Evolutionary conservation across 1,140 invertebrate species (phyloP).

Genomic region (Asobara japonica): DNA sequence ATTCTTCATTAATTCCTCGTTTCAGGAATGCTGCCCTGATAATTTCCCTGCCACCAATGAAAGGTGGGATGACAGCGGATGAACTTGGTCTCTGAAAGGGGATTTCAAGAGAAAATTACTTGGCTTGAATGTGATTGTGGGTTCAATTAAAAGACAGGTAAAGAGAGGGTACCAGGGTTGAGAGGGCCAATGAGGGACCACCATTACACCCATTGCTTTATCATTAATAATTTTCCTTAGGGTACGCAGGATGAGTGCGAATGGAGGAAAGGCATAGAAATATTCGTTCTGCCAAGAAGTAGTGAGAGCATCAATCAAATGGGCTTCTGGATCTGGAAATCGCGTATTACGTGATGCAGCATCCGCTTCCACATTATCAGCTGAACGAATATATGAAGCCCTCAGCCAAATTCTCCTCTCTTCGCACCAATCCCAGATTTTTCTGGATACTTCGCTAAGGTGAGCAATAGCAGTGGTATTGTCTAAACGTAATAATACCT

Average conservation of each 20-base stretch:
- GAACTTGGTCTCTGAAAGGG: slow-evolving; percentile 24
- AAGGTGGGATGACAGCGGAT: slow-evolving; percentile 23
- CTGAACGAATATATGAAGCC: background rate
- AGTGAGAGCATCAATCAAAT: slow-evolving; percentile 30
- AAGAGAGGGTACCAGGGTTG: slow-evolving; percentile 31
- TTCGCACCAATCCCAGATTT: background rate
- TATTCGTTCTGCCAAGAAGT: slow-evolving; percentile 16
- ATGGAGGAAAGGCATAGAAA: slow-evolving; percentile 27
- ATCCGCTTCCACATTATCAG: background rate
- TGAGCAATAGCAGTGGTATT: slow-evolving; percentile 15
- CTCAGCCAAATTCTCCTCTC: background rate
- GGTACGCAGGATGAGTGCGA: slow-evolving; percentile 12
- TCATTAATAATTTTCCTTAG: slow-evolving; percentile 25
- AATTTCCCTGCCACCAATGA: slow-evolving; percentile 40
- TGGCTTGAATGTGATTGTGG: background rate
- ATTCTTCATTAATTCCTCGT: slow-evolving; percentile 29
- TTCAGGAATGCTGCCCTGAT: slow-evolving; percentile 38
- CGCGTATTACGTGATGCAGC: background rate
- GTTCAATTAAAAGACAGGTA: background rate
- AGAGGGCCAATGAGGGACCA: slow-evolving; percentile 3
- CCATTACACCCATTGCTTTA: background rate
- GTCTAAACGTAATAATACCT: slow-evolving; percentile 9
- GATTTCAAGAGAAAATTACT: slow-evolving; percentile 14
- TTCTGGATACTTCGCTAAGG: background rate
- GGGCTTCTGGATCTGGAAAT: slow-evolving; percentile 23